These are phyloP conservation scores for Aldrovandia affinis DNA, from an alignment of 2,797 vertebrate genomes.

Conservation along the genomic window DNA sequence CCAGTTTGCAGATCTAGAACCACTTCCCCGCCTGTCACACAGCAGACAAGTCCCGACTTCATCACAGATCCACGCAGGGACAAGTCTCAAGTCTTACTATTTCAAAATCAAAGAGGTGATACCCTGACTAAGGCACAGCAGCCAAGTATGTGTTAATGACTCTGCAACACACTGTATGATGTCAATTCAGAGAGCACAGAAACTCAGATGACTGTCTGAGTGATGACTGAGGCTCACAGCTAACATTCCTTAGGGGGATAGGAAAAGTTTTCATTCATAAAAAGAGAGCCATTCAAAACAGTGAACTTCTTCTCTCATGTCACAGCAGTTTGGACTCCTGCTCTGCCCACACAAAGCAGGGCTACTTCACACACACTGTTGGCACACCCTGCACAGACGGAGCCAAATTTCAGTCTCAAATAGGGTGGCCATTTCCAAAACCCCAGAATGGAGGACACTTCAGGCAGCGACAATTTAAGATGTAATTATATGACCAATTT, in stretches of 20 bases:
- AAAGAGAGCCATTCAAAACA: slow-evolving; percentile 5
- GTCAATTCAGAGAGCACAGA: not conserved
- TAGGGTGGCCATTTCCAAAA: no score
- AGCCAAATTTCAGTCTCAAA: no score
- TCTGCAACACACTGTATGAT: not conserved
- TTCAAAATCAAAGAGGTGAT: not conserved
- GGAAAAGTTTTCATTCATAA: slow-evolving; percentile 24
- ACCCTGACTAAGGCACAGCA: not conserved
- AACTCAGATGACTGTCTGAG: not conserved
- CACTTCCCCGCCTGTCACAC: not conserved
- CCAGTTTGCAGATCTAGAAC: not conserved
- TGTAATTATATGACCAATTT: no score
- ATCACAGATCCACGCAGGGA: not conserved
- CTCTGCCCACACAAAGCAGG: not conserved
- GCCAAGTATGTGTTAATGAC: not conserved
- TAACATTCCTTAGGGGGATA: not conserved
- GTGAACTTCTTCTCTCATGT: not conserved
- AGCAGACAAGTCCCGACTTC: not conserved
- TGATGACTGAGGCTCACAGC: not conserved
- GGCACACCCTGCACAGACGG: no score
- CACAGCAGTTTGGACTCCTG: not conserved
- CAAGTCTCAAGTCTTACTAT: not conserved
- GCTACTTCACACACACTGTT: not conserved
- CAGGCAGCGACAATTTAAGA: no score
- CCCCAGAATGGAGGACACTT: no score